These are phyloP conservation scores for Amaurobius ferox DNA, from an alignment of 2,888 invertebrate genomes.

Conservation along the genomic window DNA sequence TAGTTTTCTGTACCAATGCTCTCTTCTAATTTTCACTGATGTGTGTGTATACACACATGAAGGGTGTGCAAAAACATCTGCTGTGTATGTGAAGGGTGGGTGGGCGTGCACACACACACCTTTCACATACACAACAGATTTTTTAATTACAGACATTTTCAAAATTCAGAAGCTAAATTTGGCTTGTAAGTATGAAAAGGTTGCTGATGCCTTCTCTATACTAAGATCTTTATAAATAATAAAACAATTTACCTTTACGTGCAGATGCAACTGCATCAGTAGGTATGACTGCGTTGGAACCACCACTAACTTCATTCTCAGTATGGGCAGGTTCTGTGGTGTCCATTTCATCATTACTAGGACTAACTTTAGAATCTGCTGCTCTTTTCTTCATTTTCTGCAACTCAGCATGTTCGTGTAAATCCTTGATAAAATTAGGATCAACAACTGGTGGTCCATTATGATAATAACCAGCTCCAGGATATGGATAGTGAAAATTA, in stretches of 20 bases:
- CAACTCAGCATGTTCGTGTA: constrained; percentile 24
- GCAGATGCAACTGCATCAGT: constrained; percentile 3
- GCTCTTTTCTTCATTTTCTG: constrained; percentile 27
- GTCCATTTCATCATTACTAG: constrained; percentile 24
- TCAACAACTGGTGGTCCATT: constrained; percentile 46
- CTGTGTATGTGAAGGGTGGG: too few relatives aligned
- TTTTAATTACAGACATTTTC: too few relatives aligned
- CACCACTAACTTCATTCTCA: neutral
- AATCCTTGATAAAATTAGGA: constrained; percentile 37
- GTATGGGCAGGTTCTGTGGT: neutral
- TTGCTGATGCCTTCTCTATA: too few relatives aligned
- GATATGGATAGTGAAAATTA: constrained; percentile 54
- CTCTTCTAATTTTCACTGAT: too few relatives aligned
- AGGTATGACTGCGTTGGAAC: neutral
- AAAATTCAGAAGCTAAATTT: too few relatives aligned
- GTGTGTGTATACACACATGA: too few relatives aligned
- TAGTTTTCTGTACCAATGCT: too few relatives aligned
- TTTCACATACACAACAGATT: too few relatives aligned
- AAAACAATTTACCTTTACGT: neutral
- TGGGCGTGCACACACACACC: too few relatives aligned
- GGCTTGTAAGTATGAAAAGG: too few relatives aligned
- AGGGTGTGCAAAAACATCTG: too few relatives aligned
- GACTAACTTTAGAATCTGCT: constrained; percentile 13
- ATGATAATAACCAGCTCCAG: constrained; percentile 74
- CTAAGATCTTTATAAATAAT: too few relatives aligned